Base-by-base conservation (phyloP, 2,888 invertebrate species). In the Siphlonurus alternatus region DNA sequence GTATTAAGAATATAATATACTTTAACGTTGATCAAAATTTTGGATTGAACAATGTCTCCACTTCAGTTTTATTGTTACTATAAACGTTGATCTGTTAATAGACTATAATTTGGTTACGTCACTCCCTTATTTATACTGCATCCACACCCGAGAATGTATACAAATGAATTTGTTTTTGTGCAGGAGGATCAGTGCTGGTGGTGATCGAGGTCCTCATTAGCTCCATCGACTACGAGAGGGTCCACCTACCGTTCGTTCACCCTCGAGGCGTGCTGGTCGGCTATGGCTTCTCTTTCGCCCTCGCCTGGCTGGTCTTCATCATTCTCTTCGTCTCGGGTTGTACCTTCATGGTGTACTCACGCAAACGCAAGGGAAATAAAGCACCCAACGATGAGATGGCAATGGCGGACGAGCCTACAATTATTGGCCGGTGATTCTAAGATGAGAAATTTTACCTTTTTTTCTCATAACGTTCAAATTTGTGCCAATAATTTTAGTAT, bases 371-470 rank as follows among this genome's bases (percentile, higher is more conserved):
- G 79, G 87, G 90, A 1, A 84, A 86, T 69, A 87, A 88, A 71
- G 89, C 89, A 1, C 87, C 87, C 2, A 86, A 83, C n/a, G 88
- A 88, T 68, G 88, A 90, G 72, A 78, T 89, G 54, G 90, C 87
- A 1, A 85, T 88, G 84, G 90, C 88, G 2, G 91, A 93, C 70
- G 91, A 91, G 71, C 89, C 90, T 0, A 87, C 88, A 56, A 88
- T 88, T 72, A 87, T 92, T 63, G 78, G 79, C 15, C 74, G 80
- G 68, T 75, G 56, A 56, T n/a, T n/a, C n/a, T n/a, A n/a, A n/a
- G n/a, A n/a, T n/a, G 5, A 56, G 22, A 56, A 56, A 18, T 38
- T 38, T 38, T 10, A 10, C 15, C 15, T 10, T 38, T 38, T 38
- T 38, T 38, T 38, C 38, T 38, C 38, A 38, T 38, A n/a, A n/a